A percentile compares a stretch with the other conserved stretches of the same genome.
phyloP scores from a whole-genome alignment of 2,113 vertebrate species.

The Lasiurus cinereus region DNA sequence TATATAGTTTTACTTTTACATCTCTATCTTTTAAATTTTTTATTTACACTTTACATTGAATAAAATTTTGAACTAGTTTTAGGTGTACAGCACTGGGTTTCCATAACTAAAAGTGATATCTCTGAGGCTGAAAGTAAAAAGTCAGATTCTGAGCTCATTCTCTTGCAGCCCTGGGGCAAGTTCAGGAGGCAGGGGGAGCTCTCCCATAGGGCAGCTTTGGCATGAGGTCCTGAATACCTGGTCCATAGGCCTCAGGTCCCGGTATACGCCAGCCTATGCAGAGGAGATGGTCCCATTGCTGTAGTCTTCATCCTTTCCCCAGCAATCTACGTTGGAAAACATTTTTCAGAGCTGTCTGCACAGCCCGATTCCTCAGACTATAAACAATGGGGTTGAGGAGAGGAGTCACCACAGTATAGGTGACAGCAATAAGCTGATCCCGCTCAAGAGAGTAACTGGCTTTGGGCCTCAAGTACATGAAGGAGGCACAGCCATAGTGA shows the following conservation, averaged over 20 bases:
- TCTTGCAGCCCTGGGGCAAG: accelerated
- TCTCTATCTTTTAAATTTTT: background rate
- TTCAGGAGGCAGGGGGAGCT: background rate
- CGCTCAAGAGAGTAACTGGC: conserved; percentile 68
- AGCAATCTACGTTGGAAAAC: conserved; percentile 52
- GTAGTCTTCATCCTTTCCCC: conserved; percentile 39
- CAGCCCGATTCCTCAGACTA: conserved; percentile 77
- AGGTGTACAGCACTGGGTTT: background rate
- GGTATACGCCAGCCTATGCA: background rate
- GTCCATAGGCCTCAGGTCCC: background rate
- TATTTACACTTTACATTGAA: background rate
- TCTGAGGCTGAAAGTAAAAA: background rate
- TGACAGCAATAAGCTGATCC: conserved; percentile 78
- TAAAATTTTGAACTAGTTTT: background rate
- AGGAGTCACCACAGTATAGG: conserved; percentile 75
- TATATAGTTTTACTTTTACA: background rate
- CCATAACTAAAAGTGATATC: background rate
- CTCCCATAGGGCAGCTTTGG: background rate
- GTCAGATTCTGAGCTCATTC: background rate
- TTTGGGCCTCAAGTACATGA: conserved; percentile 79
- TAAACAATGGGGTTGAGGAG: conserved; percentile 80
- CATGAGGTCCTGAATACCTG: background rate
- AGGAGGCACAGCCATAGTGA: conserved; percentile 77
- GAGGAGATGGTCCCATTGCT: background rate
- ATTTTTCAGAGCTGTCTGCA: conserved; percentile 71